Percentiles rank a stretch among this genome's conserved stretches.
Conservation (phyloP, 2,797 vertebrate species). For the Sorex maritimensis region DNA sequence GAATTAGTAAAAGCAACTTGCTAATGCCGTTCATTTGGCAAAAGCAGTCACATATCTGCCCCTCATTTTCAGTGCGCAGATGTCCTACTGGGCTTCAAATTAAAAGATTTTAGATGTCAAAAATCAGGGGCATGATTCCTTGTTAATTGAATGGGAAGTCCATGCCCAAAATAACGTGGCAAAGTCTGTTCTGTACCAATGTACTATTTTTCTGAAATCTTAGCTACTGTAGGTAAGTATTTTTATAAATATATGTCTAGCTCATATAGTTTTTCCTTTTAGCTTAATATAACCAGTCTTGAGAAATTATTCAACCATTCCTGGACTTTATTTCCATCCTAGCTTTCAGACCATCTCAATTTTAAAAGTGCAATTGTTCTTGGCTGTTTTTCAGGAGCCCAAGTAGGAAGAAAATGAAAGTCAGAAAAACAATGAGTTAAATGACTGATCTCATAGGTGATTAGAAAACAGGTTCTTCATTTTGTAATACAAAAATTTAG, state of each 20-base stretch:
- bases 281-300: constrained; percentile 51
- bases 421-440: constrained; percentile 52
- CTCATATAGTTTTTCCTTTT: neutral
- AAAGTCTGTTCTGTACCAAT: constrained; percentile 4
- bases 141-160: constrained; percentile 51
- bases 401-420: constrained; percentile 7
- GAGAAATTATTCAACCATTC: neutral
- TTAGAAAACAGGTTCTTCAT: neutral
- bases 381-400: neutral
- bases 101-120: constrained; percentile 43
- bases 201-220: neutral
- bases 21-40: constrained; percentile 26
- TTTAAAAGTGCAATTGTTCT: constrained; percentile 42
- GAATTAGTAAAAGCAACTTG: constrained; percentile 52
- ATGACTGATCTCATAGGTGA: neutral
- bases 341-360: constrained; percentile 50
- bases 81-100: constrained; percentile 49
- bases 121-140: constrained; percentile 32
- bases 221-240: neutral
- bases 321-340: constrained; percentile 49
- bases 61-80: constrained; percentile 63
- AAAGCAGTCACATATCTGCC: neutral
- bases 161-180: neutral
- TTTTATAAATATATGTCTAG: neutral
- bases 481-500: constrained; percentile 11